Percentiles rank a stretch among this genome's conserved stretches.
phyloP scores from a whole-genome alignment of 2,113 vertebrate genomes.

The Lepus europaeus region DNA sequence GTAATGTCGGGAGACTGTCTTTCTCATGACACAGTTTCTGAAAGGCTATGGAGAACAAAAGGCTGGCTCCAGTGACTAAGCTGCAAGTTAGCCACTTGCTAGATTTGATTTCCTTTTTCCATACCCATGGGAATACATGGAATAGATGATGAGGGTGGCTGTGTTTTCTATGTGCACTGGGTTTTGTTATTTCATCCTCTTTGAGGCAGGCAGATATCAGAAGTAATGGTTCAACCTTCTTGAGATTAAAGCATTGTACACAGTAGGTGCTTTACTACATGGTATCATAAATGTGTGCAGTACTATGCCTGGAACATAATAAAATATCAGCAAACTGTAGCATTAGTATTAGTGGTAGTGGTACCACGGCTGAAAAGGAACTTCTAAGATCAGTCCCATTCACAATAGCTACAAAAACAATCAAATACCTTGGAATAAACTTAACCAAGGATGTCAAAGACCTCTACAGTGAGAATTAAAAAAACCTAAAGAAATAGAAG shows the following conservation, averaged over 20 bases:
- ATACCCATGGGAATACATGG: neutral
- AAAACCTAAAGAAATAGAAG: too few species aligned
- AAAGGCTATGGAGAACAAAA: neutral
- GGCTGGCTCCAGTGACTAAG: neutral
- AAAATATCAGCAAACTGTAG: neutral
- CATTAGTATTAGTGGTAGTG: neutral
- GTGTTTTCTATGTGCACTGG: neutral
- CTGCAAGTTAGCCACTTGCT: neutral
- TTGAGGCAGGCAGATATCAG: neutral
- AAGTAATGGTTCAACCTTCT: constrained; percentile 28
- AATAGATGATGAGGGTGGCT: neutral
- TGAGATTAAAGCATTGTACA: neutral
- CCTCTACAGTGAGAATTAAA: too few species aligned
- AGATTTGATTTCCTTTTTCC: neutral
- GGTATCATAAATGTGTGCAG: neutral
- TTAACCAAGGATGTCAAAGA: too few species aligned
- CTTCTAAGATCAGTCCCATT: too few species aligned
- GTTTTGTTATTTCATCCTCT: constrained; percentile 1
- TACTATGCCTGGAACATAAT: neutral
- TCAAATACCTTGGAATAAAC: too few species aligned
- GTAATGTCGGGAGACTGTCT: neutral
- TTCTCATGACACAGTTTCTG: neutral
- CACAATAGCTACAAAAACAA: too few species aligned
- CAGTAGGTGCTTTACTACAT: neutral
- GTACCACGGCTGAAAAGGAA: neutral